Base-by-base conservation (phyloP, 30 jellyfish, hydroid and myxozoan genomes). In the Hydractinia echinata region DNA sequence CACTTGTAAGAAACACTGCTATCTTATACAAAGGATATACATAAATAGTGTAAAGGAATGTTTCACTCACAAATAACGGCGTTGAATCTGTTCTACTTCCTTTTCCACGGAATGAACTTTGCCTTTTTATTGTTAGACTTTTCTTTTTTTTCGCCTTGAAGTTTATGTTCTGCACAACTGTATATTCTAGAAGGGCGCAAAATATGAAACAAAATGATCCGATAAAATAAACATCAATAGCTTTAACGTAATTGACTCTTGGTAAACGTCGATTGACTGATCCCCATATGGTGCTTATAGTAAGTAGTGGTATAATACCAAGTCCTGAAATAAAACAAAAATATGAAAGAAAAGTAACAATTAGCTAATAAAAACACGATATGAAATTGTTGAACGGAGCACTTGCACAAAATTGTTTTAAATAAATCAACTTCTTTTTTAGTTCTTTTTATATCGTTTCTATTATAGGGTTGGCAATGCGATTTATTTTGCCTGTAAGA, bases 201-300 rank as follows among this genome's bases (percentile, higher is more conserved):
- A 91, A 82, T 44, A 91, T 85, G 55, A 91, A 91, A 72, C 79
- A 79, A 71, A 91, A 91, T 8, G 97, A 91, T 4, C 83, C 97
- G 88, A 91, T 67, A 74, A 91, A 83, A 69, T 88, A 91, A 10
- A 82, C 76, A 56, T 91, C 97, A 6, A 91, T 89, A 8, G 97
- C 97, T 76, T 91, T 91, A 54, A 86, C 71, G 86, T 91, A 91
- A 16, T 87, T 88, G 13, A 86, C 95, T 7, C 91, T 72, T 21
- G 97, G 97, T 60, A 91, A 70, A 52, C 85, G 79, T 14, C 96
- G 87, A 66, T 91, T 91, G 20, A 91, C 88, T 6, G 95, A 71
- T 5, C 91, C 95, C 96, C 97, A 91, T 7, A 90, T 76, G 1
- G 96, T 86, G 7, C 92, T 74, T 49, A 90, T 60, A 13, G 97